A percentile compares a stretch with the other conserved stretches of the same genome.
These are phyloP conservation scores for Nemoura dubitans DNA, from an alignment of 2,888 invertebrate genomes.

Conservation along the genomic window DNA sequence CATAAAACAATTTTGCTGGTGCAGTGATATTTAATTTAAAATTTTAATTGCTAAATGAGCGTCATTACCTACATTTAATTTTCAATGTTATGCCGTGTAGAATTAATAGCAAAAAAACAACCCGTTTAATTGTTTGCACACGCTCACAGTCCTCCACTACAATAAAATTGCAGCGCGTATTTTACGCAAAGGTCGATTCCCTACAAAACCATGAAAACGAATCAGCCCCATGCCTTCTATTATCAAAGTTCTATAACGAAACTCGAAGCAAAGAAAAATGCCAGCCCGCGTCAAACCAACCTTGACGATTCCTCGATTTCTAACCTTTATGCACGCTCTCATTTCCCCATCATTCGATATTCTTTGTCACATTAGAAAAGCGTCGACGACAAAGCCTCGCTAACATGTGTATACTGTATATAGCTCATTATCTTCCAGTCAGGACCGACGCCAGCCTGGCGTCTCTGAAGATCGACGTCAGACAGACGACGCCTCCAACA, in stretches of 20 bases:
- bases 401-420: slow-evolving; percentile 19
- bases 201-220: no score
- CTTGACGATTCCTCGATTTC: neutral
- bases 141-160: no score
- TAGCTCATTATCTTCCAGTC: slow-evolving; percentile 16
- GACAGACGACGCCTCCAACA: slow-evolving; percentile 1
- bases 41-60: no score
- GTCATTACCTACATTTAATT: no score
- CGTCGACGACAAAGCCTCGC: neutral
- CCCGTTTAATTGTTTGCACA: no score
- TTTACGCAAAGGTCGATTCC: no score
- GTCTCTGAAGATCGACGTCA: neutral
- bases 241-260: neutral
- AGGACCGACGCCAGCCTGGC: neutral
- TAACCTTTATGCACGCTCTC: neutral
- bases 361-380: slow-evolving; percentile 10
- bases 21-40: no score
- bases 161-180: no score
- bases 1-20: no score
- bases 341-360: slow-evolving; percentile 23
- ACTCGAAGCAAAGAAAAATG: neutral
- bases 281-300: neutral
- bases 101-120: no score
- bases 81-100: no score
- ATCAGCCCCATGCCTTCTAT: neutral